Evolutionary conservation across 2,888 invertebrate genomes (phyloP), one percentile per base, ranked within the genome.

Genomic region (Machimus rusticus): DNA sequence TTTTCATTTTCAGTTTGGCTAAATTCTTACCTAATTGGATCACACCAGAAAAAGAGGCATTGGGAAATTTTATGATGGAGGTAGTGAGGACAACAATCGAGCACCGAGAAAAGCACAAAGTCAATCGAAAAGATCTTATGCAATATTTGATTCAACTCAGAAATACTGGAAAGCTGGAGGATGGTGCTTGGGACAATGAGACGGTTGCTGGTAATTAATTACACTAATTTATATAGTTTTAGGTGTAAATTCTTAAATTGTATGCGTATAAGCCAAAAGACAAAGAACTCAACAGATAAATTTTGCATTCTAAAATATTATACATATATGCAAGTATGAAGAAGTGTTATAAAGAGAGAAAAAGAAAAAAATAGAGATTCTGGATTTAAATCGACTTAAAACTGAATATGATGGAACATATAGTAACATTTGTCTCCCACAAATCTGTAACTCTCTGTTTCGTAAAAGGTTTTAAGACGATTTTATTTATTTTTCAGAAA

Each of bases 101-200:
- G 34, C 91, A 91, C 86, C 91, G 94, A n/a, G 93, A 93, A 89
- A 86, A 90, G 3, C 90, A 92, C 43, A 92, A 93, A 57, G 90
- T 93, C 5, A 90, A 91, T 1, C 91, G 93, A 9, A 92, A 92
- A 88, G 94, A 94, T 90, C 90, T 94, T 88, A 90, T 94, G 89
- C 93, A 94, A 89, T 89, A 93, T 85, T 90, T 94, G 51, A 92
- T 94, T 84, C 92, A 93, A 66, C 89, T 94, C 34, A 91, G 93
- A n/a, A 93, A 93, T 55, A 91, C 91, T 1, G 92, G 91, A 81
- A 92, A 91, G 89, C 90, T 92, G 37, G 91, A 90, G 0, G 91
- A 92, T 66, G 91, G 91, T 51, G 90, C 89, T 39, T 91, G 91
- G 91, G 89, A 91, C 16, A 89, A 91, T 19, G 90, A 92, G 87